Percentiles rank a stretch among this genome's conserved stretches.
phyloP scores from a whole-genome alignment of 1,140 invertebrate species.

The Drosophila quadrilineata region DNA sequence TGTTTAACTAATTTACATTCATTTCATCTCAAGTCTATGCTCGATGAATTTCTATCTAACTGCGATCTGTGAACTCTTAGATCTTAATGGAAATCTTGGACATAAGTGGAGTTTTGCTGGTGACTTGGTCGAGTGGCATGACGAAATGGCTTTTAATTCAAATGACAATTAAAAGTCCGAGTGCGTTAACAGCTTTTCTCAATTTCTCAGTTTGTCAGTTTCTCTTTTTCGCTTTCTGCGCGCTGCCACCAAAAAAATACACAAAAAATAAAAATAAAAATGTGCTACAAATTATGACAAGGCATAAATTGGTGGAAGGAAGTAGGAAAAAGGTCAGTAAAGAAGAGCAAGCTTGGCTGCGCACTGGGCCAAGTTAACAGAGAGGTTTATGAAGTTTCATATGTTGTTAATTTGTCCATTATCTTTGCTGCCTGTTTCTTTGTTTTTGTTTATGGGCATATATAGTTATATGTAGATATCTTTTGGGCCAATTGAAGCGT shows the following conservation, averaged over 20 bases:
- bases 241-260: too few species aligned
- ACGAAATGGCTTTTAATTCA: slow-evolving; percentile 63
- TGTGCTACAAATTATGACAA: slow-evolving; percentile 69
- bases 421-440: too few species aligned
- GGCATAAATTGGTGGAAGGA: slow-evolving; percentile 42
- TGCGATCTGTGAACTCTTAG: background rate
- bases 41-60: too few species aligned
- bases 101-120: background rate
- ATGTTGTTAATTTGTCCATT: slow-evolving; percentile 41
- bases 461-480: too few species aligned
- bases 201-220: background rate
- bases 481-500: slow-evolving; percentile 68
- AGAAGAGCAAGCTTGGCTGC: slow-evolving; percentile 15
- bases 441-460: slow-evolving; percentile 27
- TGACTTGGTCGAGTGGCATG: slow-evolving; percentile 19
- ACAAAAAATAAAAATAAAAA: too few species aligned
- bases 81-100: background rate
- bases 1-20: too few species aligned
- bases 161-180: slow-evolving; percentile 59
- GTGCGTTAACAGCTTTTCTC: slow-evolving; percentile 44
- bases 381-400: background rate
- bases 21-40: too few species aligned
- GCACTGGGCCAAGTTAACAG: slow-evolving; percentile 39
- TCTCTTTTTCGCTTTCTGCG: too few species aligned
- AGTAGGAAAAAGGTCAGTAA: slow-evolving; percentile 14